Evolutionary conservation across 53 echinoderm and acorn worm genomes (phyloP), one percentile per base, ranked within the genome.

Genomic region (Holothuria leucospilota): DNA sequence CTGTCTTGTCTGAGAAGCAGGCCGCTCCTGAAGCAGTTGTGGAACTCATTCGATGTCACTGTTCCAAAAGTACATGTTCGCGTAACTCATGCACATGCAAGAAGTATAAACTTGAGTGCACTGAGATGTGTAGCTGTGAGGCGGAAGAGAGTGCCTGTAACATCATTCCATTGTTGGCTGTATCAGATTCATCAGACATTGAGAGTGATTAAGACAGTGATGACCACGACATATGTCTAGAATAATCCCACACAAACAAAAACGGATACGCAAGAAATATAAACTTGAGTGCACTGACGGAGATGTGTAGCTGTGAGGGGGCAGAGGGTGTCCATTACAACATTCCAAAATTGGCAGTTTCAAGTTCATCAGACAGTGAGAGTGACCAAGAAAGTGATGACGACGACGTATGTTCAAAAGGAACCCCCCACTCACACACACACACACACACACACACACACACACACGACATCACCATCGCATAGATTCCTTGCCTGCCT

Each of bases 1-100:
- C 71, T 24, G 71, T 88, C 52, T 46, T 73, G 59, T 68, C 72
- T 28, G 30, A 70, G 71, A 82, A 56, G 66, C 82, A 70, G 51
- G 58, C 72, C 29, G 72, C 70, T 5, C 82, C 71, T 25, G 56
- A 69, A 20, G 69, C 69, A 52, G 82, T 88, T 24, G 72, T 82
- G 28, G 71, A 68, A 39, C 59, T 88, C 10, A 29, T 85, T 26
- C 25, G 34, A 34, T 30, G 2, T 40, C 34, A 26, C 8, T 71
- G 72, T 34, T 34, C 34, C 34, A 71, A 9, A 29, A 13, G 34
- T 20, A 40, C 11, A 30, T 29, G 34, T 29, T 71, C 28, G 8
- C 29, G 13, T 38, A 39, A 21, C 21, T 18, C 34, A 12, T 30
- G 72, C 39, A 34, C 38, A 34, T 71, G 72, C 72, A 71, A 71